Conservation (phyloP, 2,888 invertebrate genomes). For the Aphodius sticticus region DNA sequence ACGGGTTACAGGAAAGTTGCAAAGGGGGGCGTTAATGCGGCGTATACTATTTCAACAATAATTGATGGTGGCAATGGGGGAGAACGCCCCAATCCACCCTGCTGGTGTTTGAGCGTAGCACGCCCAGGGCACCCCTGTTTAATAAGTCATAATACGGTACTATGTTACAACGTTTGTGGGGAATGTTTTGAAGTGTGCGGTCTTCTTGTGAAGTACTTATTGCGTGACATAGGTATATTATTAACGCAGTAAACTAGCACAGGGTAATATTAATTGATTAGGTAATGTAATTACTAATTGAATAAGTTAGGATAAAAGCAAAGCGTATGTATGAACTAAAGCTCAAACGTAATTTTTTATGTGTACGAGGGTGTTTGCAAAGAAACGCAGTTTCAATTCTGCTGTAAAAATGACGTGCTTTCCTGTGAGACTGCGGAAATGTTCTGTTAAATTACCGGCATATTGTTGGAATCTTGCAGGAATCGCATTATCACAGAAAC, state of each 20-base stretch:
- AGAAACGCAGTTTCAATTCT: too few species aligned
- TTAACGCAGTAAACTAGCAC: not conserved
- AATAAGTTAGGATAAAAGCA: not conserved
- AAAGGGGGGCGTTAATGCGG: constrained; percentile 28
- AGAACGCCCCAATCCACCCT: constrained; percentile 43
- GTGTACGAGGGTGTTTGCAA: too few species aligned
- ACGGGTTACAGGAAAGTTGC: constrained; percentile 13
- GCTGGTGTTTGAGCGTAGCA: constrained; percentile 31
- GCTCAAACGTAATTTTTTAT: not conserved
- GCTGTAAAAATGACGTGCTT: too few species aligned
- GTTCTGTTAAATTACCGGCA: too few species aligned
- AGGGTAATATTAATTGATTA: not conserved
- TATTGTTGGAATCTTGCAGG: too few species aligned
- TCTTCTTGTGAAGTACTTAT: not conserved
- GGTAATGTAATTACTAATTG: not conserved
- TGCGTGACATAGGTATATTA: not conserved
- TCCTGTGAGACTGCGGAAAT: too few species aligned
- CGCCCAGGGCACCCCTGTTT: constrained; percentile 27
- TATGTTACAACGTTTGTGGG: not conserved
- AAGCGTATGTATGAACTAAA: not conserved
- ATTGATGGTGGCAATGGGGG: constrained; percentile 38
- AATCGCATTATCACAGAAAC: too few species aligned
- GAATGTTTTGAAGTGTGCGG: constrained; percentile 4
- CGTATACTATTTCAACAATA: constrained; percentile 34
- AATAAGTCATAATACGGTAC: constrained; percentile 25